phyloP scores from a whole-genome alignment of 1,140 invertebrate species.

The Drosophila baimaii region DNA sequence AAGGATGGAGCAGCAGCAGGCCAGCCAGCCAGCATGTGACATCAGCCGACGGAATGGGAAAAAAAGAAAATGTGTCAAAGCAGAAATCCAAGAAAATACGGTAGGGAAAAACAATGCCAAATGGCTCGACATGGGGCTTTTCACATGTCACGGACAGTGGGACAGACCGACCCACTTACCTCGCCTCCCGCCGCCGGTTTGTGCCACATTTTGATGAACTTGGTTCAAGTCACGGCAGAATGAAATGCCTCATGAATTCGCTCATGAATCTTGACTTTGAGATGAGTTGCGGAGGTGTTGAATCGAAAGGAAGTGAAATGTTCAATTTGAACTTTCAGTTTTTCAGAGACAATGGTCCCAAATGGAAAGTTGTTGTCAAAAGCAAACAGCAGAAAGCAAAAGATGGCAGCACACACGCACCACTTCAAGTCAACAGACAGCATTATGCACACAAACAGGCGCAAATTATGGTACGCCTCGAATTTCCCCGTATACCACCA shows the following conservation, averaged over 20 bases:
- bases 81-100: conserved; percentile 38
- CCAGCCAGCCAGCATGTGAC: conserved; percentile 26
- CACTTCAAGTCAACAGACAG: conserved; percentile 34
- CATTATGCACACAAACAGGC: conserved; percentile 42
- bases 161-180: conserved; percentile 29
- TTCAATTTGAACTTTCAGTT: conserved; percentile 72
- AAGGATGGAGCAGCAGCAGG: neutral
- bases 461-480: conserved; percentile 50
- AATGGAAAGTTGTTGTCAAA: conserved; percentile 70
- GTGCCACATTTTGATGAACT: conserved; percentile 52
- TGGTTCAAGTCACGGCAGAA: conserved; percentile 62
- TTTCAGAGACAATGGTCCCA: conserved; percentile 65
- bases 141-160: conserved; percentile 41
- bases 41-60: conserved; percentile 13
- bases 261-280: conserved; percentile 53
- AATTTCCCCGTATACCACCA: conserved; percentile 27
- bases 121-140: conserved; percentile 34
- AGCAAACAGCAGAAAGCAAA: conserved; percentile 11
- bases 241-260: conserved; percentile 41
- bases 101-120: conserved; percentile 57
- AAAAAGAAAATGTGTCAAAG: conserved; percentile 62
- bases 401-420: conserved; percentile 17
- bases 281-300: conserved; percentile 49
- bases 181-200: conserved; percentile 9
- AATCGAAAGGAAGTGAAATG: conserved; percentile 77